Percentiles rank a stretch among this genome's conserved stretches.
Conservation (phyloP, 2,888 invertebrate species). For the Tachina fera region DNA sequence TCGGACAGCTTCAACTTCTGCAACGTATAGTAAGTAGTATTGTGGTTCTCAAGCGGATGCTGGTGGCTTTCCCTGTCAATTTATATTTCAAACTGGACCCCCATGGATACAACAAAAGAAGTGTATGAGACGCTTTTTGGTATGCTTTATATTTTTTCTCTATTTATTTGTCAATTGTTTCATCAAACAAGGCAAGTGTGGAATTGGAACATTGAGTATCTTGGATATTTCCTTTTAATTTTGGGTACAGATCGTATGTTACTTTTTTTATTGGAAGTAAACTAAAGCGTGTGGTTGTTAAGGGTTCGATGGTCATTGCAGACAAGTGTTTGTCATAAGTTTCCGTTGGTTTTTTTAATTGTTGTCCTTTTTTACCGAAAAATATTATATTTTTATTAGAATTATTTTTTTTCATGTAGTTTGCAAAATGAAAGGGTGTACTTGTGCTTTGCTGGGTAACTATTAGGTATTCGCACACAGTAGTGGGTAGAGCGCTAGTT, state of each 20-base stretch:
- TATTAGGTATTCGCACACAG: no score
- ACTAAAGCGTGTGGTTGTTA: neutral
- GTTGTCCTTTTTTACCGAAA: neutral
- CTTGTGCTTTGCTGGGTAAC: no score
- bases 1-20: conserved; percentile 9
- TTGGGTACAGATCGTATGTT: conserved; percentile 27
- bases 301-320: conserved; percentile 47
- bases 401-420: neutral
- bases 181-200: conserved; percentile 37
- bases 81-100: conserved; percentile 10
- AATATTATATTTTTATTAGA: neutral
- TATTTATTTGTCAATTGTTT: conserved; percentile 51
- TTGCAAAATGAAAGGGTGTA: neutral
- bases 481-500: no score
- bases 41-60: conserved; percentile 73
- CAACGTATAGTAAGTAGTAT: conserved; percentile 52
- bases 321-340: conserved; percentile 65
- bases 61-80: conserved; percentile 45
- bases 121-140: conserved; percentile 6
- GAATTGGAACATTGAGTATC: conserved; percentile 52
- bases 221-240: conserved; percentile 26
- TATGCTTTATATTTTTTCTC: conserved; percentile 21
- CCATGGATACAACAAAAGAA: conserved; percentile 16
- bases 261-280: conserved; percentile 4
- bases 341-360: conserved; percentile 29